Base-by-base conservation (phyloP, 1,140 invertebrate species). In the Calliopsis andreniformis region DNA sequence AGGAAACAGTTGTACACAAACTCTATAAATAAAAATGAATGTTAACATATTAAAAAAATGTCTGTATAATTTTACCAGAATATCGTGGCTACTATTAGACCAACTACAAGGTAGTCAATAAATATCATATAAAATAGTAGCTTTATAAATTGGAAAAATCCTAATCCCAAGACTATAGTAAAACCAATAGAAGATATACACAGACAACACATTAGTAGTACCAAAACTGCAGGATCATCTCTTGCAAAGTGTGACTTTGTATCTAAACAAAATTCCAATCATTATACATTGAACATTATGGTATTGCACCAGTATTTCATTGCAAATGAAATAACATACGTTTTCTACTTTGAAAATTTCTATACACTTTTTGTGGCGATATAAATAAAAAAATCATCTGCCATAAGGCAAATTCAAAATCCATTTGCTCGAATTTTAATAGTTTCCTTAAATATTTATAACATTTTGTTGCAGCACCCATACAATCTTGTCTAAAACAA, bases 381-480 rank as follows among this genome's bases (percentile, higher is more conserved):
- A 97, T 94, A 92, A 99, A 98, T 62, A 99, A 93, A 92, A 99
- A 99, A 0, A 99, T 92, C 97, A 99, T 99, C 94, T 99, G 99
- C 98, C 98, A 99, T 14, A 97, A 93, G 3, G 98, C 99, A 94
- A 98, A 99, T 90, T 99, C 98, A 93, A 99, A 99, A 92, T 99
- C 99, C 99, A 99, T 99, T 93, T 99, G 98, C 87, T 97, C 94
- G 88, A 98, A 98, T 92, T 98, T 98, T 30, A 99, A 94, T 45
- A 99, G 91, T 86, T 98, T 94, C 83, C 97, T 93, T 45, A 99
- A 91, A 92, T 98, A 99, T 93, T 98, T 98, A 88, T 97, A 97
- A 83, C 97, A 94, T 93, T 99, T 99, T 5, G 97, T 96, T 58
- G 97, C 95, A 53, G 98, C 98, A 71, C 96, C 96, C 87, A 96